These are phyloP conservation scores for Cassiopea andromeda DNA, from an alignment of 30 jellyfish, hydroid and myxozoan species.

Conservation along the genomic window DNA sequence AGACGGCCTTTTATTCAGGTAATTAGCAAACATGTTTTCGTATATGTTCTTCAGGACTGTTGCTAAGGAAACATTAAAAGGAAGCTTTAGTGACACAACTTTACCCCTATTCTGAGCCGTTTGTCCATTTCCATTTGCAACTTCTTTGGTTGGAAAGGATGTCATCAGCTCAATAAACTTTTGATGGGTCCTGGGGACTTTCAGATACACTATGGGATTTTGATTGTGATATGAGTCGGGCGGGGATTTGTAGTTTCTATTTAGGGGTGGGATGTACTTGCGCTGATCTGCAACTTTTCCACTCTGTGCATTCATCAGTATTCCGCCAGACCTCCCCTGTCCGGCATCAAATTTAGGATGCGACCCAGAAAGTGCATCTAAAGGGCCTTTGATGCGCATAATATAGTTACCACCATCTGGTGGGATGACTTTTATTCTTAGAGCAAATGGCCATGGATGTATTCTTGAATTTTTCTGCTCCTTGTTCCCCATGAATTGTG, in stretches of 20 bases:
- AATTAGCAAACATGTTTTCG: conserved; percentile 93
- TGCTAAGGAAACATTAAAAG: conserved; percentile 91
- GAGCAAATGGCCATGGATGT: conserved; percentile 81
- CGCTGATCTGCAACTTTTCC: not conserved
- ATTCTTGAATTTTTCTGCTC: conserved; percentile 27
- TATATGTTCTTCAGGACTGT: conserved; percentile 93
- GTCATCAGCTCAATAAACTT: conserved; percentile 83
- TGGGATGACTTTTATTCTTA: conserved; percentile 77
- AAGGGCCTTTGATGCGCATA: conserved; percentile 95
- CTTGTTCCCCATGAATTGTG: conserved; percentile 25
- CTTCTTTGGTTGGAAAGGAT: conserved; percentile 59
- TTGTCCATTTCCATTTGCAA: not conserved
- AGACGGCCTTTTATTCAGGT: conserved; percentile 79
- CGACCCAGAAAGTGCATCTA: conserved; percentile 61
- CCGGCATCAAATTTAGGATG: conserved; percentile 27
- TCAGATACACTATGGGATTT: conserved; percentile 76
- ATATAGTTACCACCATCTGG: conserved; percentile 87
- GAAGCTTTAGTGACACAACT: conserved; percentile 82
- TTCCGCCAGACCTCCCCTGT: conserved; percentile 56
- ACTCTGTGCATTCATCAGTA: not conserved
- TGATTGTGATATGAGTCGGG: conserved; percentile 34
- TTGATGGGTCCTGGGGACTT: conserved; percentile 78
- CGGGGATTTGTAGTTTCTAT: conserved; percentile 64
- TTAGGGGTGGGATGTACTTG: conserved; percentile 63
- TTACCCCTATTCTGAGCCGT: conserved; percentile 25